Evolutionary conservation across 1,140 invertebrate species (phyloP).

Genomic region (Glossosoma conforme): DNA sequence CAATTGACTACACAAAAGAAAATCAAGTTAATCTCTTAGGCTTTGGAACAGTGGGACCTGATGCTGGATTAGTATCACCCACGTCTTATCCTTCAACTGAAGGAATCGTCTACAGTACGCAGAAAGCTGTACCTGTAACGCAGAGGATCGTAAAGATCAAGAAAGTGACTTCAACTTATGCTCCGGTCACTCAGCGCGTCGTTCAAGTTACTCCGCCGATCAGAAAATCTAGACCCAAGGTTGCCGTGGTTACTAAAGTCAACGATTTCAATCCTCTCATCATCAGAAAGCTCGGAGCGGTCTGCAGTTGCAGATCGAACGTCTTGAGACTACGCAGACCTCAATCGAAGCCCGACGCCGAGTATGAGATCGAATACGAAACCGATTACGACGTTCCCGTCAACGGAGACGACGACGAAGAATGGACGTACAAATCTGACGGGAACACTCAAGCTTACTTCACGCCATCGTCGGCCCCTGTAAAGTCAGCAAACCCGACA

Average conservation of each 20-base stretch:
- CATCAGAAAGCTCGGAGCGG: constrained; percentile 64
- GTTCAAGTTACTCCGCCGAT: constrained; percentile 39
- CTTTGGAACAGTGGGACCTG: constrained; percentile 39
- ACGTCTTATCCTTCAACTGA: constrained; percentile 34
- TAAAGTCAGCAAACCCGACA: constrained; percentile 33
- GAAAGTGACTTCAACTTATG: constrained; percentile 37
- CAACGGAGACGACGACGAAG: constrained; percentile 38
- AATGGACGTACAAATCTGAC: constrained; percentile 33
- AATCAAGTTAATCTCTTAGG: constrained; percentile 37
- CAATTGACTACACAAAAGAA: constrained; percentile 36
- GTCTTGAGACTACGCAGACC: constrained; percentile 50
- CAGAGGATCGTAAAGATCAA: constrained; percentile 34
- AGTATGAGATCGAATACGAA: constrained; percentile 36
- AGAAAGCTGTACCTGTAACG: constrained; percentile 14
- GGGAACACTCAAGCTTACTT: constrained; percentile 12
- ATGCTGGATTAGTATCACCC: constrained; percentile 38
- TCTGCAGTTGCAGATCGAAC: constrained; percentile 67
- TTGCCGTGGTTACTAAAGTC: constrained; percentile 58
- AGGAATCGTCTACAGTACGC: constrained; percentile 16
- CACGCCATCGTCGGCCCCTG: constrained; percentile 22
- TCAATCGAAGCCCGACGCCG: constrained; percentile 36
- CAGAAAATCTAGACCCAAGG: constrained; percentile 44
- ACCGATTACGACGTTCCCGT: constrained; percentile 34
- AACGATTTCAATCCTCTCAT: constrained; percentile 65
- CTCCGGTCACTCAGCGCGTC: constrained; percentile 38